Percentiles rank a stretch among this genome's conserved stretches.
These are phyloP conservation scores for Macrotus californicus DNA, from an alignment of 2,113 vertebrate species.

Conservation along the genomic window DNA sequence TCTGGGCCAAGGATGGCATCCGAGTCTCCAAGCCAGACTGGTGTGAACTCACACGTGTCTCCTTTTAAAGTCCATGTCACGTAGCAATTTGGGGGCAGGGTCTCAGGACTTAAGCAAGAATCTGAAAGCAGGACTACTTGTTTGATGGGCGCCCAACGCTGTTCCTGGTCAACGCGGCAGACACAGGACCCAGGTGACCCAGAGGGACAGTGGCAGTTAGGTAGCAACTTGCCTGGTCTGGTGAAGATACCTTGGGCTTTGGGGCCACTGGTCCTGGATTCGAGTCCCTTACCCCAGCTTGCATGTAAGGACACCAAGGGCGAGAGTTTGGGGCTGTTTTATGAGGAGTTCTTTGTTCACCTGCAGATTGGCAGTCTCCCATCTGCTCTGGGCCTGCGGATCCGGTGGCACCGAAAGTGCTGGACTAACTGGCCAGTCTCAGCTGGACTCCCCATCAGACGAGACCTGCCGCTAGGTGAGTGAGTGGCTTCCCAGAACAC, in stretches of 20 bases:
- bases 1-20: neutral
- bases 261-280: neutral
- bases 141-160: neutral
- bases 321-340: neutral
- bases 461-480: neutral
- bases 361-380: neutral
- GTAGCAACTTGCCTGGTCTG: neutral
- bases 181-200: neutral
- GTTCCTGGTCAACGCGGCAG: neutral
- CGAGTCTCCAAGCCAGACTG: neutral
- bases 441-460: neutral
- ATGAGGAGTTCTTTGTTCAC: neutral
- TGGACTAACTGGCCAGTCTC: neutral
- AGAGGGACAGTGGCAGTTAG: rapidly evolving
- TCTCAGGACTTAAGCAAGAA: neutral
- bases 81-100: neutral
- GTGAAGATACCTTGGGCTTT: no score
- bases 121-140: neutral
- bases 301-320: neutral
- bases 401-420: rapidly evolving
- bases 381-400: neutral
- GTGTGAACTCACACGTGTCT: neutral
- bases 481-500: neutral
- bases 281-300: neutral
- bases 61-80: neutral